These are phyloP conservation scores for Atlantisia rogersi DNA, from an alignment of 2,113 vertebrate species.

Conservation along the genomic window DNA sequence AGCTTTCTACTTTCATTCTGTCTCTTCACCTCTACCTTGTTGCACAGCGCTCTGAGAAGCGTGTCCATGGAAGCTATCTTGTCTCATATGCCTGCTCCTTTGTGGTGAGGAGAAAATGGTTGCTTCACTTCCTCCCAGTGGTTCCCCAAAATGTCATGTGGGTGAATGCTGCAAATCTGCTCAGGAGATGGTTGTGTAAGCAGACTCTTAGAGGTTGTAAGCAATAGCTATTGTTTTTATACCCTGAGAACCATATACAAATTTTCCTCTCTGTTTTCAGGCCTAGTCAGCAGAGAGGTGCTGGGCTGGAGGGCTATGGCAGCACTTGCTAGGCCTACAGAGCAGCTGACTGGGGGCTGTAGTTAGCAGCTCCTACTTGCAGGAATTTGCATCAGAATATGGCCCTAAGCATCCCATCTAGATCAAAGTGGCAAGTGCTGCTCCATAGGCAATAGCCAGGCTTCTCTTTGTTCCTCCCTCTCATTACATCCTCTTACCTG, in stretches of 20 bases:
- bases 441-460: neutral
- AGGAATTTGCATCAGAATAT: neutral
- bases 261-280: neutral
- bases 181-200: neutral
- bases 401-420: neutral
- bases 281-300: neutral
- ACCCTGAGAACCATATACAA: fast-evolving
- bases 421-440: neutral
- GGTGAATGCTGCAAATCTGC: neutral
- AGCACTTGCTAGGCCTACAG: neutral
- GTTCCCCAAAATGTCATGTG: neutral
- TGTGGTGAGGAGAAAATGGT: neutral
- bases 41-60: neutral
- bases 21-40: neutral
- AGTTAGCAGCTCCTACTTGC: neutral
- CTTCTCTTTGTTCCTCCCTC: neutral
- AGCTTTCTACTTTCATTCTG: neutral
- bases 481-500: neutral
- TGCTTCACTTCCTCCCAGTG: neutral
- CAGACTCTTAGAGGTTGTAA: neutral
- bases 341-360: neutral
- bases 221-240: neutral
- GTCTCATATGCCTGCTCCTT: neutral
- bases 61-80: neutral
- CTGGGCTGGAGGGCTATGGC: neutral